Base-by-base conservation (phyloP, 2,113 vertebrate species). In the Xenus cinereus region DNA sequence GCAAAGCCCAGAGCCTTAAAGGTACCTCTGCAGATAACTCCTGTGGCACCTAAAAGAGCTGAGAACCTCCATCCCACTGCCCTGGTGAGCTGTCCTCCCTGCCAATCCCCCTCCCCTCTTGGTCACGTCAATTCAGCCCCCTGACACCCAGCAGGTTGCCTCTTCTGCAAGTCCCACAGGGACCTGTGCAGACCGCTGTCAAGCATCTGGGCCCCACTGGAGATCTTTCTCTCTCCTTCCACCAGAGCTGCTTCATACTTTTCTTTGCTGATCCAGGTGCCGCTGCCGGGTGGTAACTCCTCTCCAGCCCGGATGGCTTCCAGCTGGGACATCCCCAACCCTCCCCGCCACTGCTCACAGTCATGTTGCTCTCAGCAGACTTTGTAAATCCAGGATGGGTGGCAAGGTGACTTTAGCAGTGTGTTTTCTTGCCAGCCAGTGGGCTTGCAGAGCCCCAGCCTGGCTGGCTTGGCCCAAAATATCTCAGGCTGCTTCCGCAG, bases 1-100 rank as follows among this genome's bases (percentile, higher is more conserved):
- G 32, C 27, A 5, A 94, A 89, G 56, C 54, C 76, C 72, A 57
- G 59, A 88, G 90, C 90, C 85, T 96, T 97, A 96, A 96, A 96
- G 59, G 79, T 94, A 86, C 92, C 72, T 84, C 94, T 80, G 63
- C 92, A 93, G 68, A 88, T 5, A 66, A 12, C 30, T 86, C 17
- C 45, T 64, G 21, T 41, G 83, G 35, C 21, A 45, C 8, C 39
- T n/a, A 13, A 46, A 56, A 60, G 45, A 76, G 45, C 51, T 32
- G 46, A 72, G 19, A 30, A 23, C 11, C 19, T 73, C 45, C 41
- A 57, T 57, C 53, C 62, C 46, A 41, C 69, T 12, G 5, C 33
- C 24, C 48, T 75, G 32, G 24, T 33, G 26, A 82, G 35, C 56
- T 14, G 3, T 51, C 28, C 30, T 93, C 28, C 46, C 32, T 2